phyloP scores from a whole-genome alignment of 2,113 vertebrate genomes.

The Dermatemys mawii region DNA sequence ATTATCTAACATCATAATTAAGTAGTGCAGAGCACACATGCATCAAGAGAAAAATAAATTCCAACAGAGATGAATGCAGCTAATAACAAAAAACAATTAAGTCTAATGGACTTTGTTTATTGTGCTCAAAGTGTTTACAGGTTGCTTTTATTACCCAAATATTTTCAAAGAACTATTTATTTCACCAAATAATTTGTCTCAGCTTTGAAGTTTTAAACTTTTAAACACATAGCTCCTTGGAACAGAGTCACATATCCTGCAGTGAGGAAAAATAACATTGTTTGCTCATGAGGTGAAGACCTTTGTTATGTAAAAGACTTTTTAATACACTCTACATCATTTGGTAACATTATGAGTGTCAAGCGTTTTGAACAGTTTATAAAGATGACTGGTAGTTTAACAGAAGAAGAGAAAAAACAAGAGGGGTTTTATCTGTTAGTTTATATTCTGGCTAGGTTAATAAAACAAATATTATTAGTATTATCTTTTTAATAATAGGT shows the following conservation, averaged over 20 bases:
- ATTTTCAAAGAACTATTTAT: conserved; percentile 52
- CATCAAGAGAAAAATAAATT: conserved; percentile 68
- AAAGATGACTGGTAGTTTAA: conserved; percentile 2
- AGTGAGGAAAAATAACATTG: conserved; percentile 36
- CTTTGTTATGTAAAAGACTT: conserved; percentile 28
- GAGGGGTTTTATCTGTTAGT: conserved; percentile 38
- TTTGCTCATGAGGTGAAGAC: conserved; percentile 43
- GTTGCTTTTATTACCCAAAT: conserved; percentile 64
- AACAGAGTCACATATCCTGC: conserved; percentile 53
- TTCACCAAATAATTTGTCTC: conserved; percentile 49
- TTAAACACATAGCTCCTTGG: conserved; percentile 54
- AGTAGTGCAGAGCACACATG: conserved; percentile 58
- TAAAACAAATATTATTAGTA: conserved; percentile 16
- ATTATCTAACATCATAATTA: conserved; percentile 75
- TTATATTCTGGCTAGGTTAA: conserved; percentile 36
- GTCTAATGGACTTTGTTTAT: conserved; percentile 68
- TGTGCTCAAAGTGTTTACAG: conserved; percentile 55
- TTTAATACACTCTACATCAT: conserved; percentile 21
- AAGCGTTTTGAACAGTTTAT: background rate
- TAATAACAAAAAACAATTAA: conserved; percentile 61
- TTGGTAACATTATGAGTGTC: background rate
- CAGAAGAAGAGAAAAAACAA: conserved; percentile 33
- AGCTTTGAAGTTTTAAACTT: conserved; percentile 53
- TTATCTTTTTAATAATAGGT: conserved; percentile 24
- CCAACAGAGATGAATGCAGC: conserved; percentile 64